Evolutionary conservation across 2,888 invertebrate genomes (phyloP).

Genomic region (Drosophila histrio): DNA sequence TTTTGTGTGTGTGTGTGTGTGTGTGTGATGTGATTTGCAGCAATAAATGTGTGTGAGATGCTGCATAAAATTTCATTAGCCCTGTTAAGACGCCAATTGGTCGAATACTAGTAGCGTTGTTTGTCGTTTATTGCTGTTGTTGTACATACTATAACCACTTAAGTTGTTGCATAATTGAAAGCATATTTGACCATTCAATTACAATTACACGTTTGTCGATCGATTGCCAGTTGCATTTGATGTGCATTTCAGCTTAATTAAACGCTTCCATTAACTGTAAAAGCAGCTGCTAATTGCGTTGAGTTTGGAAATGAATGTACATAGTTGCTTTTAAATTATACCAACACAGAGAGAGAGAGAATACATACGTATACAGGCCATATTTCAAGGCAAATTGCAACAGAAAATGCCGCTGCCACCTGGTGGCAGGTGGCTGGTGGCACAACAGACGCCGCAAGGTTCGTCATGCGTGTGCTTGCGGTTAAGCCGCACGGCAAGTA

Average conservation of each 20-base stretch:
- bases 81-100: conserved; percentile 70
- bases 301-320: conserved; percentile 23
- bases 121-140: conserved; percentile 23
- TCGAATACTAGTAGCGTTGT: background rate
- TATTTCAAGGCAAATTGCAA: conserved; percentile 63
- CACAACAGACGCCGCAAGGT: conserved; percentile 15
- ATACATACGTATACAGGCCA: conserved; percentile 17
- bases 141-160: conserved; percentile 37
- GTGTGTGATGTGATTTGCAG: conserved; percentile 61
- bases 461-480: conserved; percentile 47
- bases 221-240: conserved; percentile 27
- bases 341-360: no score
- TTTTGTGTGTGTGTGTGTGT: conserved; percentile 15
- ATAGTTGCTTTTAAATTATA: conserved; percentile 44
- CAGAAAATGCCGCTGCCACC: conserved; percentile 23
- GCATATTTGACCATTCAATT: conserved; percentile 63
- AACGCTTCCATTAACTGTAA: conserved; percentile 49
- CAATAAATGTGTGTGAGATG: conserved; percentile 71
- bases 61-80: conserved; percentile 79
- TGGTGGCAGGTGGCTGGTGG: no score
- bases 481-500: conserved; percentile 42
- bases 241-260: conserved; percentile 57
- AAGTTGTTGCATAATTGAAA: conserved; percentile 67
- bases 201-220: conserved; percentile 28
- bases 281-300: conserved; percentile 62